Base-by-base conservation (phyloP, 2,888 invertebrate species). In the Aleiodes leptofemur region DNA sequence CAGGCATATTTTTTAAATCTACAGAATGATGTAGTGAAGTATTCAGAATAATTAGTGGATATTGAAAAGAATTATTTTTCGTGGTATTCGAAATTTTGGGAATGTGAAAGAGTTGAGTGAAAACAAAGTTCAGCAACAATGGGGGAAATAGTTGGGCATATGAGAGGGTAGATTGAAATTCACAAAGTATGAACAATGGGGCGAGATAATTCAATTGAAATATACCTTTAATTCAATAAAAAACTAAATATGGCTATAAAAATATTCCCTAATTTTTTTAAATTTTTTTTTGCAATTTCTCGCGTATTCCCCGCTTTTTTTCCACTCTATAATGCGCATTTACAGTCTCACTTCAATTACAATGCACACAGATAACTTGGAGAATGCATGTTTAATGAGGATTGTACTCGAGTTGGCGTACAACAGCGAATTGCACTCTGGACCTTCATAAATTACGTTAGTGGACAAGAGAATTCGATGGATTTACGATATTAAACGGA, bases 401-500 rank as follows among this genome's bases (percentile, higher is more conserved):
- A 82, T 78, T 74, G 81, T 78, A 71, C 78, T 81, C 78, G 79
- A 66, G 69, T 78, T 81, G 81, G 77, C 69, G 78, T 81, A 82
- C 81, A 86, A 88, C 87, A 88, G 80, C 83, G 83, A 86, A 87
- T 79, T 85, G 86, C 86, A 88, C 86, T 87, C 86, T 83, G 82
- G 80, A 81, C 78, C 76, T 78, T 85, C 83, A 86, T 86, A 85
- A 87, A 86, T 84, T 83, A 81, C 82, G 78, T 77, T 79, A 74
- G 79, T 77, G 70, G 73, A 57, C 57, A 56, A 55, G 59, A 57
- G 38, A n/a, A 48, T 76, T 78, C 69, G 64, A 74, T 69, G 66
- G 76, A 66, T 69, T 75, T 71, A 64, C 77, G 72, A 69, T 72
- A 75, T 68, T 69, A 77, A 76, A 77, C 76, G 72, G 72, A 31